A percentile compares a stretch with the other conserved stretches of the same genome.
Conservation (phyloP, 2,888 invertebrate genomes). For the Nebria brevicollis region DNA sequence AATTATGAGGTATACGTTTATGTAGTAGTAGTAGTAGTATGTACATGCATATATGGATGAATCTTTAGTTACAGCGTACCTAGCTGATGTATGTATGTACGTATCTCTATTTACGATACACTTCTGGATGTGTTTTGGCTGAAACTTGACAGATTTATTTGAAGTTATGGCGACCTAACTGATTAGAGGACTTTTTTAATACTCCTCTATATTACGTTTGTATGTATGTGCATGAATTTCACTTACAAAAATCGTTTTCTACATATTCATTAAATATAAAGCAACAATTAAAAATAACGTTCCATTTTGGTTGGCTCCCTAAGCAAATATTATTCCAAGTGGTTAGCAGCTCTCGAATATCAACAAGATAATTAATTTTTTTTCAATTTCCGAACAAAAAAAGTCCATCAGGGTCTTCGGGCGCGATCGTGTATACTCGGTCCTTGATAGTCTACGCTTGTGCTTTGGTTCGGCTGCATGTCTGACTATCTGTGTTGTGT, state of each 20-base stretch:
- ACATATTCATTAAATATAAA: not conserved
- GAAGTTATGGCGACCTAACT: not conserved
- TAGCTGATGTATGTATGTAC: no score
- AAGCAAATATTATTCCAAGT: conserved; percentile 41
- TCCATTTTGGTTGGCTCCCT: not conserved
- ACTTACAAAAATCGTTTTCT: not conserved
- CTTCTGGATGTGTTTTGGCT: no score
- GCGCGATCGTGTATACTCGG: not conserved
- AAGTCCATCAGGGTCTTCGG: not conserved
- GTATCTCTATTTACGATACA: no score
- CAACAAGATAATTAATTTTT: conserved; percentile 41
- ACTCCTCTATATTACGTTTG: not conserved
- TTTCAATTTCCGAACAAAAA: conserved; percentile 12
- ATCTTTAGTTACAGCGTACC: no score
- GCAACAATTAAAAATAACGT: not conserved
- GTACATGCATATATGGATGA: no score
- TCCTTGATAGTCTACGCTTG: not conserved
- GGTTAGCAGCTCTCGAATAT: conserved; percentile 34
- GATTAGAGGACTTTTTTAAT: not conserved
- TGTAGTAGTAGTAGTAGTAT: no score
- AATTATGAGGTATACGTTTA: no score
- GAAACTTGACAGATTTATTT: no score
- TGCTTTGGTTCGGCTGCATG: not conserved
- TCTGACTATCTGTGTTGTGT: not conserved
- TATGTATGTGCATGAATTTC: no score